Base-by-base conservation (phyloP, 2,113 vertebrate genomes). In the Chrysemys picta region DNA sequence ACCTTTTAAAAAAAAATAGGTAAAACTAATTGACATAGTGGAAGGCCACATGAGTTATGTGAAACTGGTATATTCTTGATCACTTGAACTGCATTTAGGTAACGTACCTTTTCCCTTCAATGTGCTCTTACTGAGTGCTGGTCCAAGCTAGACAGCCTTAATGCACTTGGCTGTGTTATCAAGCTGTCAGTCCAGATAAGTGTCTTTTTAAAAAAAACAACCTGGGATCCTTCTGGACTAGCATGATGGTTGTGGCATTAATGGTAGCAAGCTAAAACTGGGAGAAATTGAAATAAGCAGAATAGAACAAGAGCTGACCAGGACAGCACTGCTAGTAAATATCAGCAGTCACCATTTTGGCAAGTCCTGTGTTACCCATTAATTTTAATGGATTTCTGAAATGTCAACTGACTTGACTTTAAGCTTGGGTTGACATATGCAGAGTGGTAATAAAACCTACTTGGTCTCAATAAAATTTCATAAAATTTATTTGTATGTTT, bases 401-500 rank as follows among this genome's bases (percentile, higher is more conserved):
- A 21, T 75, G n/a, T 12, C 38, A 75, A 5, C n/a, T 75, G 38
- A 42, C 38, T 72, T 69, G 38, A 42, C 38, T 76, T 75, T 45
- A 45, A 76, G 27, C n/a, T 6, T 87, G 25, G 16, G 16, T 29
- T 57, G 81, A 45, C 19, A 10, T 10, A 42, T 29, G 10, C 54
- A 59, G 38, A 29, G 16, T 38, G 27, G 27, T 59, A 59, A 83
- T 17, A 83, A 78, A 78, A 78, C 54, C 54, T 59, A 17, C 4
- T 29, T 31, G 25, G 10, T 81, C 80, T 83, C 56, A 78, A 65
- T 82, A 91, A 89, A 92, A 84, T 83, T 86, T 89, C 72, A 72
- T 94, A 92, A 84, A 87, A 80, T 87, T 92, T 92, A 79, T 89
- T 94, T 89, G 84, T 89, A 85, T 84, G 38, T 89, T 89, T 89